Evolutionary conservation across 2,888 invertebrate genomes (phyloP).

Genomic region (Euplexia lucipara): DNA sequence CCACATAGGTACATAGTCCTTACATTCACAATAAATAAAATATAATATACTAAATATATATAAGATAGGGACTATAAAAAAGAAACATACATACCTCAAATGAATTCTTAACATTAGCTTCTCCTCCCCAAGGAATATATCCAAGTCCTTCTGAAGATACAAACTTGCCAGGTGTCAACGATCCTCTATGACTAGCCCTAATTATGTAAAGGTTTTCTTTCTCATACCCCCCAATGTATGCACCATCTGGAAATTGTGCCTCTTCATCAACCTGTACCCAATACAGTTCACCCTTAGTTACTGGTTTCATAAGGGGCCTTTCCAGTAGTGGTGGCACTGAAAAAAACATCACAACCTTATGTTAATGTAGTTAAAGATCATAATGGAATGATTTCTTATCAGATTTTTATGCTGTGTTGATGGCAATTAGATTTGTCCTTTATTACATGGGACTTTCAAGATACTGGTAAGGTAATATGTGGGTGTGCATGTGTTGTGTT

Average conservation of each 20-base stretch:
- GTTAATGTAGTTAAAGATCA: too few species aligned
- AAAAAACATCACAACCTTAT: conserved; percentile 23
- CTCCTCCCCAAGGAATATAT: conserved; percentile 95
- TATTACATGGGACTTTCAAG: too few species aligned
- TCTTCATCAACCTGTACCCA: conserved; percentile 91
- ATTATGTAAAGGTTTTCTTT: conserved; percentile 92
- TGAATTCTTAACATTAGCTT: conserved; percentile 92
- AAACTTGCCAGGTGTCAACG: conserved; percentile 95
- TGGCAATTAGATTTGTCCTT: too few species aligned
- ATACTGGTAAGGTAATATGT: too few species aligned
- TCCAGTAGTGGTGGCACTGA: conserved; percentile 71
- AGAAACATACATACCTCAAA: conserved; percentile 91
- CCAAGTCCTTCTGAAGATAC: conserved; percentile 93
- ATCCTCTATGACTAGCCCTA: conserved; percentile 93
- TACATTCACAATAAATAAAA: too few species aligned
- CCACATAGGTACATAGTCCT: too few species aligned
- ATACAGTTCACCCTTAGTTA: conserved; percentile 85
- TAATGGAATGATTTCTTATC: too few species aligned
- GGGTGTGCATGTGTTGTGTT: too few species aligned
- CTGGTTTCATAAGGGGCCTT: conserved; percentile 61
- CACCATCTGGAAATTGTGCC: conserved; percentile 93
- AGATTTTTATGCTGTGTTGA: too few species aligned
- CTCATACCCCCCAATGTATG: conserved; percentile 93
- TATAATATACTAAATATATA: too few species aligned
- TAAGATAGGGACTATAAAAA: too few species aligned